A percentile compares a stretch with the other conserved stretches of the same genome.
Conservation (phyloP, 2,797 vertebrate species). For the Sphenodon punctatus region DNA sequence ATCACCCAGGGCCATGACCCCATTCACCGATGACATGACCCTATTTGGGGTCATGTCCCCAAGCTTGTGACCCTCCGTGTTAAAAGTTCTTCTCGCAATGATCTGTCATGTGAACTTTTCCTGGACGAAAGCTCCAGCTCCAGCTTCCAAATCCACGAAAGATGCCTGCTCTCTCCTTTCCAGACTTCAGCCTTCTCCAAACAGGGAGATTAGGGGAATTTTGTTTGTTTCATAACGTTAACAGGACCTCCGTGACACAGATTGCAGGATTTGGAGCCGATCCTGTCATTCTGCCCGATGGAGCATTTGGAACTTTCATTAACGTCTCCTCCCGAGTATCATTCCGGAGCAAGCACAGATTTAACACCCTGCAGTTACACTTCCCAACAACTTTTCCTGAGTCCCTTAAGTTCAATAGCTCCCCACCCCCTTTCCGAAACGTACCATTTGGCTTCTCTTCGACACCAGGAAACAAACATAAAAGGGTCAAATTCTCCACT, state of each 20-base stretch:
- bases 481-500: neutral
- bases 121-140: neutral
- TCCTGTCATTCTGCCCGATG: neutral
- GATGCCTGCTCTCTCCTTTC: neutral
- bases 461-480: neutral
- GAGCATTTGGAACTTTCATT: conserved; percentile 16
- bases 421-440: neutral
- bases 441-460: neutral
- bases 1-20: no score
- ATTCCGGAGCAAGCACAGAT: neutral
- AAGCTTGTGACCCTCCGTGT: neutral
- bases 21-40: no score
- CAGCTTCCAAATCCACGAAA: neutral
- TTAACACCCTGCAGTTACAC: neutral
- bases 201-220: neutral
- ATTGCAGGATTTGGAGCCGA: neutral
- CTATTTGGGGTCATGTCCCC: no score
- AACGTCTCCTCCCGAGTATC: neutral
- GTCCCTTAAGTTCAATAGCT: fast-evolving
- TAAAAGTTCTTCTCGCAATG: neutral
- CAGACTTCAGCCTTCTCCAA: neutral
- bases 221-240: neutral
- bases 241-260: neutral
- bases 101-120: neutral
- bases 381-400: neutral